Percentiles rank a stretch among this genome's conserved stretches.
Conservation (phyloP, 2,797 vertebrate species). For the Somateria mollissima region DNA sequence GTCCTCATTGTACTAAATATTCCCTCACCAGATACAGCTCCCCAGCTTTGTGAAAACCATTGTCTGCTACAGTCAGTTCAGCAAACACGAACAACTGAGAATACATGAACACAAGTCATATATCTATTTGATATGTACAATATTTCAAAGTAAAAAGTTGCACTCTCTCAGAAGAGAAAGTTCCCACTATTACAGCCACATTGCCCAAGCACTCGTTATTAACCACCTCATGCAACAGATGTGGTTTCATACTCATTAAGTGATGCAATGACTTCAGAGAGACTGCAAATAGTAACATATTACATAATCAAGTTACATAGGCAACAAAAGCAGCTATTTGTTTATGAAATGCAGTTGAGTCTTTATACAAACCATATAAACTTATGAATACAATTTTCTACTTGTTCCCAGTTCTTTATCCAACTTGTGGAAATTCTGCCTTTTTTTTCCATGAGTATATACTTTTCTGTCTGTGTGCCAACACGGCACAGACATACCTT, state of each 20-base stretch:
- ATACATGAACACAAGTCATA: not conserved
- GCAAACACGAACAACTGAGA: constrained; percentile 12
- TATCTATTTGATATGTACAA: not conserved
- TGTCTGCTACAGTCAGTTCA: not conserved
- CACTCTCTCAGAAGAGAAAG: not conserved
- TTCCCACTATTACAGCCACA: not conserved
- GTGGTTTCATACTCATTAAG: not conserved
- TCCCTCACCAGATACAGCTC: not conserved
- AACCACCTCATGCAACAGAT: not conserved
- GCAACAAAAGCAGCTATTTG: not conserved
- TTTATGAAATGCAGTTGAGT: not conserved
- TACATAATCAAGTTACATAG: not conserved
- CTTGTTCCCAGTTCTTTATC: not conserved
- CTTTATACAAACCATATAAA: not conserved
- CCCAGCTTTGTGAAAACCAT: not conserved
- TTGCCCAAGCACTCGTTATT: not conserved
- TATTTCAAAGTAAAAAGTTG: not conserved
- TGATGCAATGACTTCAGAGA: not conserved
- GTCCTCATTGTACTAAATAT: not conserved
- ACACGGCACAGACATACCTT: not conserved
- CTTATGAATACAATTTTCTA: not conserved
- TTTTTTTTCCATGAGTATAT: not conserved
- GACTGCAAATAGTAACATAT: not conserved
- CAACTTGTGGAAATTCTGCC: not conserved
- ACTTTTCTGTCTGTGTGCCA: not conserved